Evolutionary conservation across 2,113 vertebrate genomes (phyloP).

Genomic region (Percopsis transmontana): DNA sequence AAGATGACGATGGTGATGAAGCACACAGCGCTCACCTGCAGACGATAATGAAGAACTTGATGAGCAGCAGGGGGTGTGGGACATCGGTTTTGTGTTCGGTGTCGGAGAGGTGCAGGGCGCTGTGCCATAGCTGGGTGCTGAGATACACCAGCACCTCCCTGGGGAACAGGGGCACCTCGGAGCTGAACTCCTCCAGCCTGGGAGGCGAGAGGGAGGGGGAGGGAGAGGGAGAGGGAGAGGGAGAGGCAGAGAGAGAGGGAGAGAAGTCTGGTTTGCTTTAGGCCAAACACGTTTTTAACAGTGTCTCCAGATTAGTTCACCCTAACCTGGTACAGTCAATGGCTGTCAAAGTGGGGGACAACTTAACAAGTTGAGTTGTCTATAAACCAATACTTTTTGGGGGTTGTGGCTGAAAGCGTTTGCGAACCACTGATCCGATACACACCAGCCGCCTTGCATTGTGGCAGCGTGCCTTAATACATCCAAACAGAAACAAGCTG

Average conservation of each 20-base stretch:
- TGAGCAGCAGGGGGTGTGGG: constrained; percentile 84
- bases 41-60: constrained; percentile 93
- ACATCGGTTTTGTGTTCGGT: constrained; percentile 59
- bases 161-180: constrained; percentile 86
- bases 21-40: constrained; percentile 81
- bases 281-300: constrained; percentile 15
- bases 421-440: no score
- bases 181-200: constrained; percentile 84
- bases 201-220: not conserved
- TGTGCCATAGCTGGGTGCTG: constrained; percentile 80
- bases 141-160: constrained; percentile 82
- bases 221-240: not conserved
- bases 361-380: no score
- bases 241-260: constrained; percentile 3
- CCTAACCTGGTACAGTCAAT: no score
- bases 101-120: constrained; percentile 69
- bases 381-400: no score
- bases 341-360: no score
- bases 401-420: no score
- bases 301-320: constrained; percentile 18
- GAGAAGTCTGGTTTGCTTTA: constrained; percentile 6
- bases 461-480: no score
- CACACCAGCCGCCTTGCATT: no score
- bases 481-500: no score
- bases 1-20: not conserved